Conservation (phyloP, 2,113 vertebrate species). For the Monarcha castaneiventris region DNA sequence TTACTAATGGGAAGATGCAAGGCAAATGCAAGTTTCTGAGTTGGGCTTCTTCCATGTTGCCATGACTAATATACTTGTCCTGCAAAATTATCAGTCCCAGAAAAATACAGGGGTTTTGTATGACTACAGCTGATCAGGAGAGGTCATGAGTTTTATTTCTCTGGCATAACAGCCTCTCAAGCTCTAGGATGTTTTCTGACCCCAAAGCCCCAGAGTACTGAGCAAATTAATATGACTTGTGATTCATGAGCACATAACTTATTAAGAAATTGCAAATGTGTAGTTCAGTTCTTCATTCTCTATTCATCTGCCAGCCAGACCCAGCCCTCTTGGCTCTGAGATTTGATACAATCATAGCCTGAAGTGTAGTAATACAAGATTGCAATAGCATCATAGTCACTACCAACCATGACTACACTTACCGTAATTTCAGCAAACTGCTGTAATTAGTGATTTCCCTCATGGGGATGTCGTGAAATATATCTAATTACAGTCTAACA, state of each 20-base stretch:
- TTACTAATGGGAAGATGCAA: neutral
- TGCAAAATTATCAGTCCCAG: neutral
- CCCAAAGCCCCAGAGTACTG: neutral
- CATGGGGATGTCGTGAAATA: neutral
- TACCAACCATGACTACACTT: neutral
- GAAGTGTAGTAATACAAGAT: neutral
- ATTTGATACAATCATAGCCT: neutral
- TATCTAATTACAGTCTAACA: neutral
- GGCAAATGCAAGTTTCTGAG: neutral
- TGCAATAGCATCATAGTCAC: neutral
- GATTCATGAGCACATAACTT: neutral
- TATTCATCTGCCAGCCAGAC: neutral
- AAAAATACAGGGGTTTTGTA: neutral
- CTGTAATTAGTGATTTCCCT: conserved; percentile 28
- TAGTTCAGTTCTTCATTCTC: neutral
- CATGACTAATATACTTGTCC: neutral
- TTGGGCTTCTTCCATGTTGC: neutral
- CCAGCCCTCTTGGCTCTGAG: neutral
- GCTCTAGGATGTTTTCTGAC: neutral
- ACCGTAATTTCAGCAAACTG: conserved; percentile 27
- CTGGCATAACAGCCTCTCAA: neutral
- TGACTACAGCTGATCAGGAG: neutral
- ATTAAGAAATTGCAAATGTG: neutral
- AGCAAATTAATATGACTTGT: neutral
- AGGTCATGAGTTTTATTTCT: neutral